phyloP scores from a whole-genome alignment of 2,797 vertebrate species.

The Halcyon leucocephala region DNA sequence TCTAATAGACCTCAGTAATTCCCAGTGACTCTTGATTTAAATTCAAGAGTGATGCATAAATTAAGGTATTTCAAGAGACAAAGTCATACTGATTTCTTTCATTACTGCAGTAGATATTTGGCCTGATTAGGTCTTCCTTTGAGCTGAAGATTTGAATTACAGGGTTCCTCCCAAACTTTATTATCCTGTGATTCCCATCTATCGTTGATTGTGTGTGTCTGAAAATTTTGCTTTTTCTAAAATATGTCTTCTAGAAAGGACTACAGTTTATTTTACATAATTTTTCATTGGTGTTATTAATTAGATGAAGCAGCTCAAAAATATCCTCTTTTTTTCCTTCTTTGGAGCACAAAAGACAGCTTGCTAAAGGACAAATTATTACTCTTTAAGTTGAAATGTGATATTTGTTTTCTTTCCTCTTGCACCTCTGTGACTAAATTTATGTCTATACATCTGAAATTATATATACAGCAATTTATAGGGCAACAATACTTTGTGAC shows the following conservation, averaged over 20 bases:
- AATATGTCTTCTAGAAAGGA: neutral
- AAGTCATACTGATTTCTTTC: neutral
- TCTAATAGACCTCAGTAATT: neutral
- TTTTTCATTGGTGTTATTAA: neutral
- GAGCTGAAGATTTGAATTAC: no score
- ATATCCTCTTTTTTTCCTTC: neutral
- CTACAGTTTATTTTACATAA: neutral
- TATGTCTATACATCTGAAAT: neutral
- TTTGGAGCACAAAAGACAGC: neutral
- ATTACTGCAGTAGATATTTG: neutral
- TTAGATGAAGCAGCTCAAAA: neutral
- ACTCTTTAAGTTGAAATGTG: neutral
- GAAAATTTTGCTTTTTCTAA: neutral
- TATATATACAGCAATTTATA: neutral
- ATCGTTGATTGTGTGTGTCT: rapidly evolving
- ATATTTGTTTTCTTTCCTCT: neutral
- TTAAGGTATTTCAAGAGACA: neutral
- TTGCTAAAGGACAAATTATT: neutral
- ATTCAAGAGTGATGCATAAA: neutral
- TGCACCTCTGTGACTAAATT: neutral
- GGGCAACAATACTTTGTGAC: neutral
- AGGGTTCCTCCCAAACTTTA: neutral
- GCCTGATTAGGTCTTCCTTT: no score
- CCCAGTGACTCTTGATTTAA: rapidly evolving
- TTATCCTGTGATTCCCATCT: neutral